A percentile compares a stretch with the other conserved stretches of the same genome.
phyloP scores from a whole-genome alignment of 1,140 invertebrate species.

The Aricia agestis region DNA sequence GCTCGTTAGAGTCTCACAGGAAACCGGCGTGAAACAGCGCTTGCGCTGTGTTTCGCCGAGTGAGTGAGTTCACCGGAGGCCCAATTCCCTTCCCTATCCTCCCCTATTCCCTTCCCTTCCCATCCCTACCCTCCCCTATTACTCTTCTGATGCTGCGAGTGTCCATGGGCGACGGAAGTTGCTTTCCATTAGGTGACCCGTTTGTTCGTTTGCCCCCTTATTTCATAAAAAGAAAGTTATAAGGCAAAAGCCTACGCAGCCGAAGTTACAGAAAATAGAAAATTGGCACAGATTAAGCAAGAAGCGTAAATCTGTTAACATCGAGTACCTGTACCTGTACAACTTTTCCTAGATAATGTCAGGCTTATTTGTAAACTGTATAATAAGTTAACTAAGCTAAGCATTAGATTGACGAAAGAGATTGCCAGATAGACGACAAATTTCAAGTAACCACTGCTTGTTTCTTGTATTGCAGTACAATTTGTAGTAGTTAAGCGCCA shows the following conservation, averaged over 20 bases:
- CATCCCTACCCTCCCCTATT: too few species aligned
- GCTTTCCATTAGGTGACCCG: too few species aligned
- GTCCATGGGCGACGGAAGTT: too few species aligned
- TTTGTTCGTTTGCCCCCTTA: too few species aligned
- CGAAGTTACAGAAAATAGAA: background rate
- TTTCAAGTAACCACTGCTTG: background rate
- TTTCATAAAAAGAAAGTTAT: too few species aligned
- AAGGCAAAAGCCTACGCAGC: background rate
- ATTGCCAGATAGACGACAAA: slow-evolving; percentile 9
- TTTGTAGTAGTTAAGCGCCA: background rate
- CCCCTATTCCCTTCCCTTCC: too few species aligned
- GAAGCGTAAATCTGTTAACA: background rate
- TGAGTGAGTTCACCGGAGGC: too few species aligned
- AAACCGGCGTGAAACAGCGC: too few species aligned
- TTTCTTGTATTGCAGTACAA: slow-evolving; percentile 5
- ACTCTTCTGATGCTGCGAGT: too few species aligned
- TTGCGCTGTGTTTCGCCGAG: too few species aligned
- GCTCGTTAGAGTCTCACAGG: too few species aligned
- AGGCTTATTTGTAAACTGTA: background rate
- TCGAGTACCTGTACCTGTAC: background rate
- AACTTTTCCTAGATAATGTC: slow-evolving; percentile 12
- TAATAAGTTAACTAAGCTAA: slow-evolving; percentile 16
- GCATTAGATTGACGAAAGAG: slow-evolving; percentile 6
- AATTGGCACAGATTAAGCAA: background rate
- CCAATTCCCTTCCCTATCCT: too few species aligned